phyloP scores from a whole-genome alignment of 2,888 invertebrate species.

The Thyatira batis region DNA sequence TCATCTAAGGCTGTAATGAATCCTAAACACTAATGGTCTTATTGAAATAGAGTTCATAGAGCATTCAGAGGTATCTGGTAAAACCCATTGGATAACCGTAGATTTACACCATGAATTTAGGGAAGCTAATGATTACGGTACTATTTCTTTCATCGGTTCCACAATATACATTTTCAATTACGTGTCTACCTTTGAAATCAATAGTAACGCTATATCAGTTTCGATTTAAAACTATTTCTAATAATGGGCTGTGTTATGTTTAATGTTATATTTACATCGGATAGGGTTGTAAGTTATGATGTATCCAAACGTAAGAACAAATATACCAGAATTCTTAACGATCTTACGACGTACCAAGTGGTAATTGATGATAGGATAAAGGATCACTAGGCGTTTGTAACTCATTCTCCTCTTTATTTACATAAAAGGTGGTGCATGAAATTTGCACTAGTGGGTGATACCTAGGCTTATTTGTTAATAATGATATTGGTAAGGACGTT shows the following conservation, averaged over 20 bases:
- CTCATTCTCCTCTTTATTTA: neutral
- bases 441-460: too few species aligned
- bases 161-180: neutral
- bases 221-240: conserved; percentile 29
- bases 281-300: neutral
- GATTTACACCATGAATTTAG: conserved; percentile 44
- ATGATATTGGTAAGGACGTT: too few species aligned
- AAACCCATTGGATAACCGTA: conserved; percentile 31
- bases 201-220: conserved; percentile 21
- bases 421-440: too few species aligned
- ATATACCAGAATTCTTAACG: too few species aligned
- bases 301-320: too few species aligned
- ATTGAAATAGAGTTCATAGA: conserved; percentile 9
- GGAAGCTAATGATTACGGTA: conserved; percentile 48
- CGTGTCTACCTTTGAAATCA: conserved; percentile 20
- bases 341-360: too few species aligned
- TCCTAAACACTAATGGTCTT: neutral
- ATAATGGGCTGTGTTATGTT: conserved; percentile 10
- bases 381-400: neutral
- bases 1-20: neutral
- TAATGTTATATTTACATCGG: neutral
- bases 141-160: conserved; percentile 37
- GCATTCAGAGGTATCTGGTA: conserved; percentile 37
- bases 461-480: too few species aligned
- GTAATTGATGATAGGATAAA: neutral